phyloP scores from a whole-genome alignment of 2,797 vertebrate genomes.

The Pitangus sulphuratus region DNA sequence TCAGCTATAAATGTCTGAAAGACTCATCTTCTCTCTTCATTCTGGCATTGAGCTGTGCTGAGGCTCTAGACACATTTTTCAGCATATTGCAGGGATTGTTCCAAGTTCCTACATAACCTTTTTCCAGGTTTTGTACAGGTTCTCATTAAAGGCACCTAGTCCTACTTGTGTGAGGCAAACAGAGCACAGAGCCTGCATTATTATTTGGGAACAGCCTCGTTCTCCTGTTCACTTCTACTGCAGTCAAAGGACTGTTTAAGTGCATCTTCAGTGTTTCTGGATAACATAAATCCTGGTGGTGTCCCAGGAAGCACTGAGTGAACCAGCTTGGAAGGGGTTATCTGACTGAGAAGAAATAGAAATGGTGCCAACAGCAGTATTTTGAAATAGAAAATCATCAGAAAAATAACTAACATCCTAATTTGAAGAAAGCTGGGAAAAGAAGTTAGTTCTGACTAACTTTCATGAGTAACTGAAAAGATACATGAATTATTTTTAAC shows the following conservation, averaged over 20 bases:
- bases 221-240: not conserved
- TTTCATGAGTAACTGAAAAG: not conserved
- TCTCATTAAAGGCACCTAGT: not conserved
- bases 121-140: not conserved
- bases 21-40: not conserved
- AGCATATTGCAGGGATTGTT: not conserved
- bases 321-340: not conserved
- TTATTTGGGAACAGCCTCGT: fast-evolving
- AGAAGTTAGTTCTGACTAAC: not conserved
- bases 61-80: not conserved
- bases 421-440: not conserved
- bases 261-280: not conserved
- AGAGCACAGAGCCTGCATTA: not conserved
- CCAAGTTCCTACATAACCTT: not conserved
- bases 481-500: not conserved
- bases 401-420: not conserved
- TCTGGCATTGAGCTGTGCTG: not conserved
- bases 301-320: not conserved
- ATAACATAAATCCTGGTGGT: not conserved
- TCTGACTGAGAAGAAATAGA: not conserved
- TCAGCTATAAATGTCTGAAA: not conserved
- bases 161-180: not conserved
- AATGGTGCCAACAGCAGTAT: not conserved
- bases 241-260: not conserved
- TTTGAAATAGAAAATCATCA: not conserved